Conservation (phyloP, 2,888 invertebrate genomes). For the Lucinisca nassula region DNA sequence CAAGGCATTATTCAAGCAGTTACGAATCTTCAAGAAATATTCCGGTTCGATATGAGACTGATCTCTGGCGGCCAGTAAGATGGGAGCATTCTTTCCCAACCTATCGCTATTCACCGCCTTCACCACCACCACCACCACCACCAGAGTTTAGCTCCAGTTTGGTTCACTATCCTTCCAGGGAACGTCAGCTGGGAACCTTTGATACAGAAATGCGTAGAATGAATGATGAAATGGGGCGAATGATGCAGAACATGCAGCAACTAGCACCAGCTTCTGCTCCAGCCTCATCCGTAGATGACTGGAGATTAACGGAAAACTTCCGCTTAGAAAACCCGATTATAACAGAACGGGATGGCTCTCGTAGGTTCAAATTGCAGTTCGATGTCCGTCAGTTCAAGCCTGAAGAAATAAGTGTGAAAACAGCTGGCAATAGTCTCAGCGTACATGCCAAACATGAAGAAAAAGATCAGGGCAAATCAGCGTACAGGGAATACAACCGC, state of each 20-base stretch:
- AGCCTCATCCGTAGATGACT: conserved; percentile 66
- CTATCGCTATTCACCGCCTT: background rate
- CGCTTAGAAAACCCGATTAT: conserved; percentile 81
- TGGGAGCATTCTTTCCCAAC: conserved; percentile 13
- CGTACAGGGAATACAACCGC: conserved; percentile 99
- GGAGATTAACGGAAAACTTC: conserved; percentile 77
- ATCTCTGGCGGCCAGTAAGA: conserved; percentile 56
- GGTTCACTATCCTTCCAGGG: conserved; percentile 54
- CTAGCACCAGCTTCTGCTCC: conserved; percentile 32
- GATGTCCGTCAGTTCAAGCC: conserved; percentile 98
- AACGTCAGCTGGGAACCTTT: conserved; percentile 46
- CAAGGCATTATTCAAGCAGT: background rate
- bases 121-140: conserved; percentile 22
- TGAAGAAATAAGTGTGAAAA: conserved; percentile 99
- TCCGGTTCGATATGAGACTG: conserved; percentile 65
- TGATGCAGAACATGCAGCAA: conserved; percentile 66
- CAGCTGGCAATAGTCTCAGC: conserved; percentile 97
- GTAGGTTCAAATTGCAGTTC: conserved; percentile 96
- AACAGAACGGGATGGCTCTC: conserved; percentile 92
- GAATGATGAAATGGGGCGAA: conserved; percentile 67
- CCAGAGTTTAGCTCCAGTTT: conserved; percentile 39
- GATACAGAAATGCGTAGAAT: conserved; percentile 65
- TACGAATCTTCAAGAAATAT: conserved; percentile 47
- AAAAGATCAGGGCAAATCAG: conserved; percentile 98
- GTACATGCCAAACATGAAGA: conserved; percentile 99